A percentile compares a stretch with the other conserved stretches of the same genome.
phyloP scores from a whole-genome alignment of 2,113 vertebrate genomes.

The Poeciliopsis occidentalis region DNA sequence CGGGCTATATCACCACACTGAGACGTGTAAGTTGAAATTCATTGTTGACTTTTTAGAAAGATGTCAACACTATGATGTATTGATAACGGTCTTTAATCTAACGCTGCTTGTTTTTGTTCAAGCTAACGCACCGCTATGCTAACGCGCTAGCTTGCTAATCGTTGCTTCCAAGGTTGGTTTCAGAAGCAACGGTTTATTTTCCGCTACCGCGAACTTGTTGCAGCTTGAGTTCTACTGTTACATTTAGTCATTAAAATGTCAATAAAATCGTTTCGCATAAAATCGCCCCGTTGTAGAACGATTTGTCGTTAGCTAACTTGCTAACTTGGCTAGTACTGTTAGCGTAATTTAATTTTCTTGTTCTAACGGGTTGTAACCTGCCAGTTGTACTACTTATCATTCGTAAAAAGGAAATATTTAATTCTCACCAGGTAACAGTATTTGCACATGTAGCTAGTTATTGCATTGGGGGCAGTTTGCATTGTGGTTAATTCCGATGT shows the following conservation, averaged over 20 bases:
- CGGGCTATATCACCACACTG: constrained; percentile 19
- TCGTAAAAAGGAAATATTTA: background rate
- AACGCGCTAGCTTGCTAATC: constrained; percentile 4
- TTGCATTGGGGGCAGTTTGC: background rate
- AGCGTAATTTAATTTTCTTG: constrained; percentile 7
- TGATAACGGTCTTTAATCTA: background rate
- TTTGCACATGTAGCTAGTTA: rapidly evolving
- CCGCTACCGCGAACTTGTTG: background rate
- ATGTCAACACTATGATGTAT: background rate
- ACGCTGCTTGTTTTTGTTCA: constrained; percentile 48
- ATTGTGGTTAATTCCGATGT: background rate
- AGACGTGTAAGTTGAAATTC: constrained; percentile 64
- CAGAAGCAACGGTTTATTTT: constrained; percentile 31
- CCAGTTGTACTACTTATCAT: background rate
- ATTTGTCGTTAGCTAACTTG: background rate
- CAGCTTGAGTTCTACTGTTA: background rate
- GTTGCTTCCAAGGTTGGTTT: constrained; percentile 3
- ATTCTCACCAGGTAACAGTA: background rate
- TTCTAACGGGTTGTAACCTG: background rate
- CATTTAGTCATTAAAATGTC: rapidly evolving
- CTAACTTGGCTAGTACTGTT: constrained; percentile 1
- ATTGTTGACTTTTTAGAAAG: background rate
- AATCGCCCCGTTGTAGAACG: background rate
- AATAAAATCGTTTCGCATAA: background rate
- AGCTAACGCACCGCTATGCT: constrained; percentile 16